Evolutionary conservation across 2,113 vertebrate genomes (phyloP), one percentile per base, ranked within the genome.

Genomic region (Aleadryas rufinucha): DNA sequence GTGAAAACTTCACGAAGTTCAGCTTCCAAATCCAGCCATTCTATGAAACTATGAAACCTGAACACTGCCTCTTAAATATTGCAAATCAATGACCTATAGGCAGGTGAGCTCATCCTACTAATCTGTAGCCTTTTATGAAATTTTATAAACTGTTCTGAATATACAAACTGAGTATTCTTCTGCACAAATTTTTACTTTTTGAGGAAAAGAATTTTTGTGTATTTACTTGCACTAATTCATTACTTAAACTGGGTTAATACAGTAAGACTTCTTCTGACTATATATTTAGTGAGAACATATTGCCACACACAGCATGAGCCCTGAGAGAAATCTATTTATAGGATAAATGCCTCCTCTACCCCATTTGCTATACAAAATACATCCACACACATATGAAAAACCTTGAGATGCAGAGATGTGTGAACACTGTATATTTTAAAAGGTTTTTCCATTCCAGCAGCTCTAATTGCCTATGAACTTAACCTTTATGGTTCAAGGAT

Each of bases 241-340:
- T 92, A n/a, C 37, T 94, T 89, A 89, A 93, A 70, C 17, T 54
- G 44, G 47, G 20, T 89, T 96, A 93, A 91, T 84, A 81, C n/a
- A 42, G 63, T 70, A 61, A 80, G 77, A 23, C 19, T 49, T 75
- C 22, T 60, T 86, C 33, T 91, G 27, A 63, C 21, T 79, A 50
- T 11, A 61, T 77, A 87, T 75, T 90, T 96, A 80, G 42, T 42
- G 66, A 69, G 18, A 91, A 69, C 54, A 75, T 94, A 87, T 80
- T 95, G 52, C 37, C 31, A 84, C 53, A 89, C 75, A 59, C 17
- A 76, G 24, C 30, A 41, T 87, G 35, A 90, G 28, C 42, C 53
- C 37, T 31, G 42, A 93, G 52, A 95, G 52, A 90, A 90, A 76
- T 44, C 11, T 52, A 91, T 87, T 90, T 93, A 74, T 56, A 92